Conservation (phyloP, 2,113 vertebrate species). For the Periophthalmodon schlosseri region DNA sequence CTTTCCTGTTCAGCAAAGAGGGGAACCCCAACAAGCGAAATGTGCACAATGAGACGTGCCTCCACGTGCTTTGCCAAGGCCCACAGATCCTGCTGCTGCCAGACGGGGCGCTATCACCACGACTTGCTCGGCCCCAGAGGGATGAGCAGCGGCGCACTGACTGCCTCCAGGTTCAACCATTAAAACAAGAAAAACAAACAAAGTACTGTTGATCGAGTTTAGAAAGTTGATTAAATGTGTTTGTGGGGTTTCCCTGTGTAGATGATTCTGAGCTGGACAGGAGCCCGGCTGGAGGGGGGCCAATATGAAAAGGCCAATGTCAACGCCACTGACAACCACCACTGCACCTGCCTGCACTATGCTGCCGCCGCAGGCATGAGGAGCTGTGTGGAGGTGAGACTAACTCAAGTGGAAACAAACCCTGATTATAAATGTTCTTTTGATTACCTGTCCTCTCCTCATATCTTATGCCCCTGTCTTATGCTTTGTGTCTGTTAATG, state of each 20-base stretch:
- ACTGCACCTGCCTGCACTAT: slow-evolving; percentile 72
- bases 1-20: slow-evolving; percentile 75
- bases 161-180: slow-evolving; percentile 62
- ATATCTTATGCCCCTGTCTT: slow-evolving; percentile 11
- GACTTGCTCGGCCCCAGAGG: slow-evolving; percentile 69
- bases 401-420: not conserved
- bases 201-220: not conserved
- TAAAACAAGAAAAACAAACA: not conserved
- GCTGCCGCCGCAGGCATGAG: slow-evolving; percentile 72
- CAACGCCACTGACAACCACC: slow-evolving; percentile 73
- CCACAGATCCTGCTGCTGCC: slow-evolving; percentile 72
- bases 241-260: slow-evolving; percentile 23
- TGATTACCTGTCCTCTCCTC: not conserved
- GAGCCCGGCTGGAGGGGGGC: slow-evolving; percentile 70
- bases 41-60: slow-evolving; percentile 75
- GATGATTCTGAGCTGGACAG: slow-evolving; percentile 75
- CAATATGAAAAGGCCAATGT: slow-evolving; percentile 75
- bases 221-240: slow-evolving; percentile 12
- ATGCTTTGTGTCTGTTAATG: not conserved
- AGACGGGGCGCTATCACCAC: slow-evolving; percentile 68
- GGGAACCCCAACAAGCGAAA: slow-evolving; percentile 76
- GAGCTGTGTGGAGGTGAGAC: slow-evolving; percentile 73
- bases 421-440: not conserved
- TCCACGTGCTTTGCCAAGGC: slow-evolving; percentile 74
- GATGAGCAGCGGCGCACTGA: slow-evolving; percentile 72